A percentile compares a stretch with the other conserved stretches of the same genome.
phyloP scores from a whole-genome alignment of 2,797 vertebrate genomes.

The Sardinella longiceps region DNA sequence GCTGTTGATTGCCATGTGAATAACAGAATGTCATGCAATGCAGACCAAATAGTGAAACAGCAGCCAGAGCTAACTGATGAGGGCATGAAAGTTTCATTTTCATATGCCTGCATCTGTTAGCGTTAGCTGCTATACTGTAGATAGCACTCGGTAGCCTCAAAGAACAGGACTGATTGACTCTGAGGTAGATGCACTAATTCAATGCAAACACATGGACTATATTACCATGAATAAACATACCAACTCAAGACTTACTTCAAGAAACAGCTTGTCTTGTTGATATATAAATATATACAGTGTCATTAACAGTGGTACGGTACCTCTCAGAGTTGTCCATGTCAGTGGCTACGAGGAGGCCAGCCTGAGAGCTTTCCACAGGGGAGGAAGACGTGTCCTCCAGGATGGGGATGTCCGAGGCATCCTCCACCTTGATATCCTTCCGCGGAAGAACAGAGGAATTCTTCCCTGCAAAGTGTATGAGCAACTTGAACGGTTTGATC shows the following conservation, averaged over 20 bases:
- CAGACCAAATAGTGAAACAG: too few species aligned
- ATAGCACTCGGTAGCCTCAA: too few species aligned
- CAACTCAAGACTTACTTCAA: background rate
- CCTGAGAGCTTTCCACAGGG: constrained; percentile 84
- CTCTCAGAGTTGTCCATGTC: constrained; percentile 96
- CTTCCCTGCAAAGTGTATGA: constrained; percentile 76
- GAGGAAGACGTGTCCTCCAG: constrained; percentile 89
- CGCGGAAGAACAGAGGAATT: constrained; percentile 74
- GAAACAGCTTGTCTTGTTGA: background rate
- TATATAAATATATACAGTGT: background rate
- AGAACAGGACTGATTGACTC: too few species aligned
- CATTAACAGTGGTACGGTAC: constrained; percentile 60
- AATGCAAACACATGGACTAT: background rate
- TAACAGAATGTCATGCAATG: too few species aligned
- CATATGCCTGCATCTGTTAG: too few species aligned
- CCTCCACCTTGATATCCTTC: constrained; percentile 84
- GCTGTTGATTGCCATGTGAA: too few species aligned
- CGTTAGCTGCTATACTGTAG: too few species aligned
- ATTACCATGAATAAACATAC: background rate
- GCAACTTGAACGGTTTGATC: background rate
- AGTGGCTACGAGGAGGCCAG: constrained; percentile 89
- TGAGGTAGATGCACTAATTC: background rate
- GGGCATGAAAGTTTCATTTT: too few species aligned
- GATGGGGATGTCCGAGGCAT: constrained; percentile 88
- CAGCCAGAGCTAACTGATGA: too few species aligned